Evolutionary conservation across 2,797 vertebrate genomes (phyloP), one percentile per base, ranked within the genome.

Genomic region (Periparus ater): DNA sequence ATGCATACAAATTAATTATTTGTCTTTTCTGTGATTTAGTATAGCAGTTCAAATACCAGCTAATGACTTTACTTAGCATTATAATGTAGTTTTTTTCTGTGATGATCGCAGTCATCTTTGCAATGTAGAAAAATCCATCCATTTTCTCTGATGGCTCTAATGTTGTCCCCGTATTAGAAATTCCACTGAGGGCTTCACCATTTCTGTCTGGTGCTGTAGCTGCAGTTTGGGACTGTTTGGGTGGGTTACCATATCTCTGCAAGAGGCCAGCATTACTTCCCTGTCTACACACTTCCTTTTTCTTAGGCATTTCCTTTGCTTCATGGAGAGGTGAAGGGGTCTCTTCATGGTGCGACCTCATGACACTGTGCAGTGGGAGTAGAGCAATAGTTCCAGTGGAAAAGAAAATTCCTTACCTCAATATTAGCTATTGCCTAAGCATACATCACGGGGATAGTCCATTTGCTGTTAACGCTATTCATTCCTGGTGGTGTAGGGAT

Each of bases 1-100:
- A 90, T 67, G 21, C 53, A 81, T 81, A 73, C 75, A 70, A 94
- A 90, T 90, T 88, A 86, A 81, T 91, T 94, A 22, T 80, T 93
- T 93, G 71, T 94, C 23, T 89, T 89, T 90, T 86, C 50, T 87
- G 67, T 94, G 71, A 82, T 79, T 73, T 85, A 80, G 53, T 55
- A 23, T 79, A 88, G 55, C 57, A 71, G 45, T 87, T 95, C 67
- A 87, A 77, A 93, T 86, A 74, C 45, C 30, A 50, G 42, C 65
- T 82, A 71, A 82, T 68, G 45, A 74, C 88, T 94, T 88, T 77
- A 82, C 38, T 95, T 94, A 76, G n/a, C 50, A 72, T 79, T 87
- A 60, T 87, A 90, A 65, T 92, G 63, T 58, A 94, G 48, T 67
- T 88, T 91, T 91, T 51, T 91, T 94, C 77, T 79, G 27, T 85